Percentiles rank a stretch among this genome's conserved stretches.
Conservation (phyloP, 2,797 vertebrate species). For the Phalanger gymnotis region DNA sequence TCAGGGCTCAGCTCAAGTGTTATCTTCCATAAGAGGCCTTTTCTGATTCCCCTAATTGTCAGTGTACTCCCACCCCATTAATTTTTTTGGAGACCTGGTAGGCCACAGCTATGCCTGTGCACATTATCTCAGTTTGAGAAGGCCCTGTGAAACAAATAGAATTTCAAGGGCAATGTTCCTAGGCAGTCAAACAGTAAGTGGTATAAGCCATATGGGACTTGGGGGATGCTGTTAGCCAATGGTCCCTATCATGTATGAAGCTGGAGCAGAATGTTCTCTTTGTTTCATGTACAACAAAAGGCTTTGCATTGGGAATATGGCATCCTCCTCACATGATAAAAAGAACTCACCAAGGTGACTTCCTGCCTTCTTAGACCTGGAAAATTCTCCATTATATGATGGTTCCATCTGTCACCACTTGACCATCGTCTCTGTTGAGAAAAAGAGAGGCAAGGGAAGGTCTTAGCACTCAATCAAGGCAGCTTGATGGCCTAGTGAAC, state of each 20-base stretch:
- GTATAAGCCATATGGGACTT: background rate
- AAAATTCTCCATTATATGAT: background rate
- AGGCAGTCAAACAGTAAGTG: background rate
- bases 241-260: background rate
- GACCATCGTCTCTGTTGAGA: background rate
- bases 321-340: background rate
- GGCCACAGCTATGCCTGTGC: background rate
- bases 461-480: background rate
- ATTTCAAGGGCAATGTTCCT: background rate
- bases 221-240: background rate
- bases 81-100: background rate
- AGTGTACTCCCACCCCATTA: background rate
- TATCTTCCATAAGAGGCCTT: background rate
- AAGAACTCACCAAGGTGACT: background rate
- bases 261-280: background rate
- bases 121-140: background rate
- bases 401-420: background rate
- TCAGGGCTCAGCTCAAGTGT: background rate
- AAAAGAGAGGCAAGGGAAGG: background rate
- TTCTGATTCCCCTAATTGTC: background rate
- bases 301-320: background rate
- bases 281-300: background rate
- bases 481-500: background rate
- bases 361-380: background rate
- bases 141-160: background rate